Conservation (phyloP, 1,140 invertebrate species). For the Pseudomyrmex flavicornis region DNA sequence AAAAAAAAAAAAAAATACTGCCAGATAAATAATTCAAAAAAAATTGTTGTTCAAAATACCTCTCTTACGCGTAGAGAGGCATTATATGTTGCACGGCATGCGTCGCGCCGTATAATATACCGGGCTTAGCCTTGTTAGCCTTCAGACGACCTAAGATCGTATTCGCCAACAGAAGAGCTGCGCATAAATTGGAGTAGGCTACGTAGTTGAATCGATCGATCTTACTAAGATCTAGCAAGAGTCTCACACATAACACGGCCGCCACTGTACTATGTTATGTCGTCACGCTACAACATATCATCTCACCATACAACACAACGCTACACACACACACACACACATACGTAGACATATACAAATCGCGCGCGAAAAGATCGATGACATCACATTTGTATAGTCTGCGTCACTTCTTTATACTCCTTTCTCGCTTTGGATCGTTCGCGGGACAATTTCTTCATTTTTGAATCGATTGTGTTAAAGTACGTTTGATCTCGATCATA, state of each 20-base stretch:
- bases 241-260: constrained; percentile 33
- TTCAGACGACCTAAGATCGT: constrained; percentile 66
- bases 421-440: constrained; percentile 61
- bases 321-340: background rate
- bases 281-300: too few species aligned
- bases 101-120: constrained; percentile 44
- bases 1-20: constrained; percentile 66
- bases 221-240: constrained; percentile 28
- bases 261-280: too few species aligned
- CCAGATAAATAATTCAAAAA: constrained; percentile 72
- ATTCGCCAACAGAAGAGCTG: constrained; percentile 61
- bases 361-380: constrained; percentile 6
- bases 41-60: constrained; percentile 37
- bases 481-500: constrained; percentile 64
- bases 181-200: constrained; percentile 53
- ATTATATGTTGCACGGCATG: constrained; percentile 47
- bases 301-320: background rate
- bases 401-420: constrained; percentile 53
- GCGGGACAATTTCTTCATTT: constrained; percentile 45
- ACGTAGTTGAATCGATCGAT: constrained; percentile 76
- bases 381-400: constrained; percentile 25
- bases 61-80: constrained; percentile 45
- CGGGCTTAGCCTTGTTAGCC: constrained; percentile 57
- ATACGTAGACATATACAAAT: background rate
- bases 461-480: constrained; percentile 45